A percentile compares a stretch with the other conserved stretches of the same genome.
Evolutionary conservation across 1,140 invertebrate species (phyloP).

Genomic region (Lysiphlebus fabarum): DNA sequence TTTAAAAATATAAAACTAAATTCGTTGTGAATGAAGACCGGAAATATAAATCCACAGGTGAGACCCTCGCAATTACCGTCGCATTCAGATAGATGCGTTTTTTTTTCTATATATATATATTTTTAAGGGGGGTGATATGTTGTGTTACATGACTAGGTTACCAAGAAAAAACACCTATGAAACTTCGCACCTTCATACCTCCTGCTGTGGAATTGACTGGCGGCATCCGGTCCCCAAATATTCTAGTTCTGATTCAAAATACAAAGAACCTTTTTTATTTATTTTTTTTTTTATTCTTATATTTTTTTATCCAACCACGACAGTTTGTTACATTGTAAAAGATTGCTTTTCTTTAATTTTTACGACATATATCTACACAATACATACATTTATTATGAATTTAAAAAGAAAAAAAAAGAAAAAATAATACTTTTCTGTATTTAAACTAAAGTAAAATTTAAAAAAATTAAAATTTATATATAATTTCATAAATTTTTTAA

Average conservation of each 20-base stretch:
- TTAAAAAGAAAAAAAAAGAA: no score
- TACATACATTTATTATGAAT: no score
- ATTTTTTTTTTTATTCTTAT: neutral
- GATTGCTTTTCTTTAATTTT: neutral
- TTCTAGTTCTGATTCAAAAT: slow-evolving; percentile 6
- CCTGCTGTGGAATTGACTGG: slow-evolving; percentile 29
- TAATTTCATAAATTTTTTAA: no score
- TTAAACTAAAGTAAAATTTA: no score
- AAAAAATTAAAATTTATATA: no score
- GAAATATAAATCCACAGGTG: slow-evolving; percentile 42
- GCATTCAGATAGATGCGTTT: slow-evolving; percentile 30
- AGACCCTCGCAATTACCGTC: slow-evolving; percentile 36
- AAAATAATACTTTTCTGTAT: no score
- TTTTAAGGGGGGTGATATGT: slow-evolving; percentile 1
- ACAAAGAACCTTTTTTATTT: slow-evolving; percentile 13
- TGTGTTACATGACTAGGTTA: slow-evolving; percentile 16
- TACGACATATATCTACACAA: no score
- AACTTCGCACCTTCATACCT: slow-evolving; percentile 31
- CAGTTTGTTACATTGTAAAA: slow-evolving; percentile 4
- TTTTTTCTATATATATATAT: no score
- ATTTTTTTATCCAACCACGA: neutral
- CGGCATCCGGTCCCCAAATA: slow-evolving; percentile 23
- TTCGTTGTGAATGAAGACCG: slow-evolving; percentile 15
- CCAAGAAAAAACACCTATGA: slow-evolving; percentile 22
- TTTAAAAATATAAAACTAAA: no score